These are phyloP conservation scores for Amphipyra tragopoginis DNA, from an alignment of 2,888 invertebrate species.

Conservation along the genomic window DNA sequence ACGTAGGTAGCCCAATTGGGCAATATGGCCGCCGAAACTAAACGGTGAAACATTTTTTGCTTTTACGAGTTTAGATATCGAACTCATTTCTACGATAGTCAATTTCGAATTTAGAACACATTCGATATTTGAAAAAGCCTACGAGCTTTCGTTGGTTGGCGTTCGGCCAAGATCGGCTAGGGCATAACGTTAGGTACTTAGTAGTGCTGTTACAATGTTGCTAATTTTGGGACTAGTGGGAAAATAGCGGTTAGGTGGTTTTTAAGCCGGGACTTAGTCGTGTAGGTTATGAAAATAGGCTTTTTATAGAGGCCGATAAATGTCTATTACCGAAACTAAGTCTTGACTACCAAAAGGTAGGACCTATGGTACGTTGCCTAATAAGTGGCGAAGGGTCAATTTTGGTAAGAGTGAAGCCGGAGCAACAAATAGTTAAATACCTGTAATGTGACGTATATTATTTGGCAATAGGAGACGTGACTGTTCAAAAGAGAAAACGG, in stretches of 20 bases:
- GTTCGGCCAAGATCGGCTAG: constrained; percentile 66
- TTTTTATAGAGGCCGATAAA: neutral
- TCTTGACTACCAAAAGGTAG: too few species aligned
- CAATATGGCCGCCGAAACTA: constrained; percentile 45
- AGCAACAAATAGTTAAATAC: too few species aligned
- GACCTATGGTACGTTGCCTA: too few species aligned
- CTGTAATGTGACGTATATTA: too few species aligned
- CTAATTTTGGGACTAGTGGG: constrained; percentile 41
- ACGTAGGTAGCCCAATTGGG: constrained; percentile 51
- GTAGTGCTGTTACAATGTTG: constrained; percentile 60
- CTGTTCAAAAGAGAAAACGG: too few species aligned
- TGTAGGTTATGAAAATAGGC: constrained; percentile 10
- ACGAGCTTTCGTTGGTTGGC: constrained; percentile 65
- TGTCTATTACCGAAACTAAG: neutral
- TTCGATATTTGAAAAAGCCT: constrained; percentile 73
- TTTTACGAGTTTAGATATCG: constrained; percentile 51
- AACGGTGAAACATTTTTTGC: constrained; percentile 41
- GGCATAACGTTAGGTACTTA: constrained; percentile 65
- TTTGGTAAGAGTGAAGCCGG: too few species aligned
- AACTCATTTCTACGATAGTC: constrained; percentile 46
- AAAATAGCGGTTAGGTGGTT: constrained; percentile 5
- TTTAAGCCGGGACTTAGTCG: neutral
- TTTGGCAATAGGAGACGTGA: too few species aligned
- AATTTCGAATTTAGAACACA: constrained; percentile 62
- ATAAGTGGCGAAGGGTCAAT: too few species aligned